Percentiles rank a stretch among this genome's conserved stretches.
phyloP scores from a whole-genome alignment of 1,140 invertebrate genomes.

The Uloborus diversus region DNA sequence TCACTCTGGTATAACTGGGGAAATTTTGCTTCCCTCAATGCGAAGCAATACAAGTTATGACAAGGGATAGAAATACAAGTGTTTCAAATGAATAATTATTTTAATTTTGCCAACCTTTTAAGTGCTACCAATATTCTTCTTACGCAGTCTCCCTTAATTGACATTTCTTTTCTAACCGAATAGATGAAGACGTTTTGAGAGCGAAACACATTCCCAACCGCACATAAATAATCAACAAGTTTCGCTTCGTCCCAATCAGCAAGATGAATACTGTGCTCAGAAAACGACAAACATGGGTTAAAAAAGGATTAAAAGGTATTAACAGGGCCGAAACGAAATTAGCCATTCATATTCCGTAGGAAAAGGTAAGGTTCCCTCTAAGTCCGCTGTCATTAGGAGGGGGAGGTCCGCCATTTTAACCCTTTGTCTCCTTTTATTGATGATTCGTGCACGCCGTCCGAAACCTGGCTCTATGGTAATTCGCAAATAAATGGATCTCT shows the following conservation, averaged over 20 bases:
- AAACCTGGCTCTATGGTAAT: conserved; percentile 16
- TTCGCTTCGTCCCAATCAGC: not conserved
- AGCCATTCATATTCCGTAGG: not conserved
- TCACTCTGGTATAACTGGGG: no score
- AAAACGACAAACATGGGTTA: conserved; percentile 21
- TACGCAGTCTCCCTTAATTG: no score
- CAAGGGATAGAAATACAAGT: no score
- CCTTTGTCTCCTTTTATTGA: conserved; percentile 46
- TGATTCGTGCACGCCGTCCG: conserved; percentile 26
- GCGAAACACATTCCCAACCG: no score
- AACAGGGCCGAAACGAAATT: conserved; percentile 28
- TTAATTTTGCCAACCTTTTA: no score
- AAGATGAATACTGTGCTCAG: not conserved
- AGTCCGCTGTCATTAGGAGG: conserved; percentile 11
- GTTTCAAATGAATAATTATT: no score
- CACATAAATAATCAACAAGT: conserved; percentile 46
- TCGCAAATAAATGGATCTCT: conserved; percentile 39
- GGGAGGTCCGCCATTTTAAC: conserved; percentile 39
- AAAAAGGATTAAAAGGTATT: conserved; percentile 47
- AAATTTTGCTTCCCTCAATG: no score
- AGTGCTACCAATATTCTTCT: no score
- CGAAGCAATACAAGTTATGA: no score
- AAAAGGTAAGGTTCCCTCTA: conserved; percentile 6
- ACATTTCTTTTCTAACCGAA: no score
- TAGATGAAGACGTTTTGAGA: no score